Evolutionary conservation across 1,140 invertebrate species (phyloP).

Genomic region (Octopus bimaculoides): DNA sequence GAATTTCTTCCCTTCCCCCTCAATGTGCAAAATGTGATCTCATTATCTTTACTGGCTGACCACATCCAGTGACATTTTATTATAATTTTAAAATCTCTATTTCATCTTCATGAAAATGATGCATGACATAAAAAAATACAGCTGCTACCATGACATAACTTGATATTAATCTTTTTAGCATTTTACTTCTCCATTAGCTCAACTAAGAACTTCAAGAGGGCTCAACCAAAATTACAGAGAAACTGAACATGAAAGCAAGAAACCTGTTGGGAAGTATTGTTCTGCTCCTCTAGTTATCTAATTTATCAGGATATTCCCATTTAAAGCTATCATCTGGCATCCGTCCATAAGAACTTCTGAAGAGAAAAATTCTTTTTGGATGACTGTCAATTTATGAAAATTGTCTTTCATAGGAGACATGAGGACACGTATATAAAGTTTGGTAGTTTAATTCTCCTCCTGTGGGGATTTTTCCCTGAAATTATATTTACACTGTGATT

Average conservation of each 20-base stretch:
- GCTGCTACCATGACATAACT: constrained; percentile 11
- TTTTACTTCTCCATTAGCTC: constrained; percentile 8
- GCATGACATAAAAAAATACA: constrained; percentile 7
- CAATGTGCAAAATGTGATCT: constrained; percentile 10
- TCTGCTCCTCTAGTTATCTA: constrained; percentile 10
- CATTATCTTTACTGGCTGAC: constrained; percentile 9
- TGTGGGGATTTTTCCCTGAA: not conserved
- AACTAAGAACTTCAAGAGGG: constrained; percentile 10
- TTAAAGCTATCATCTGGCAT: constrained; percentile 7
- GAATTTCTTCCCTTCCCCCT: not conserved
- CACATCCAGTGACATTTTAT: constrained; percentile 9
- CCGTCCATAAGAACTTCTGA: constrained; percentile 9
- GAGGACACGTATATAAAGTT: not conserved
- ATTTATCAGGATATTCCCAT: constrained; percentile 1
- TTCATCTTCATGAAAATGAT: constrained; percentile 10
- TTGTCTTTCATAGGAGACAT: constrained; percentile 5
- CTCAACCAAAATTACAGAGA: constrained; percentile 10
- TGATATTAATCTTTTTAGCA: constrained; percentile 9
- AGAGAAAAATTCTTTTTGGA: not conserved
- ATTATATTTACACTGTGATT: not conserved
- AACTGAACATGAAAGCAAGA: constrained; percentile 6
- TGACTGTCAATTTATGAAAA: constrained; percentile 7
- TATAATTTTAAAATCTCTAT: constrained; percentile 4
- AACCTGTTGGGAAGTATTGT: constrained; percentile 10
- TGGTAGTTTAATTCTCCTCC: constrained; percentile 1